Conservation (phyloP, 2,888 invertebrate genomes). For the Chymomyza fuscimana region DNA sequence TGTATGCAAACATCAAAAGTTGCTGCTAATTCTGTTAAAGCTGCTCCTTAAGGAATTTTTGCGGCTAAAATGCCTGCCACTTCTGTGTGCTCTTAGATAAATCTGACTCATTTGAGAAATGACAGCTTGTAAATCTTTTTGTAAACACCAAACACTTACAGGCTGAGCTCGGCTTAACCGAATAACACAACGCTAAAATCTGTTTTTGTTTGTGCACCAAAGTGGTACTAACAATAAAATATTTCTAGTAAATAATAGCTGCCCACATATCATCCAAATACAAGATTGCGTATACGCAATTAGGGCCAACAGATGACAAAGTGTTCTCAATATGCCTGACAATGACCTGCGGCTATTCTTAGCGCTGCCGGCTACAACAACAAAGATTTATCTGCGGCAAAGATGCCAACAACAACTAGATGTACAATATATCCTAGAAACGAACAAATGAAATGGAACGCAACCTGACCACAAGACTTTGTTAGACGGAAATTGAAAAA, state of each 20-base stretch:
- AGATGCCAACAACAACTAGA: background rate
- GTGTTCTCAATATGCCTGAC: background rate
- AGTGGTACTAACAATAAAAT: background rate
- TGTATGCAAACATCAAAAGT: background rate
- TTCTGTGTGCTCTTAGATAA: background rate
- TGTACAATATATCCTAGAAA: background rate
- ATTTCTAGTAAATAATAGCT: background rate
- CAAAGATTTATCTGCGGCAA: background rate
- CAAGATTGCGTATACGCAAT: conserved; percentile 34
- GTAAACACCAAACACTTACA: background rate
- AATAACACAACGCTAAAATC: background rate
- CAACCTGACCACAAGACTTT: conserved; percentile 50
- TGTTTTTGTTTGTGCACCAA: background rate
- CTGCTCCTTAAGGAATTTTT: background rate
- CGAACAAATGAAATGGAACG: background rate
- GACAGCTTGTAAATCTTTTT: background rate
- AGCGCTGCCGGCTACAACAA: background rate
- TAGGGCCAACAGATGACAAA: background rate
- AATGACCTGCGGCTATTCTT: background rate
- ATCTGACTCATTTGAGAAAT: background rate
- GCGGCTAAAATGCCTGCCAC: background rate
- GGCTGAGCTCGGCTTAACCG: background rate
- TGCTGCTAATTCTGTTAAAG: background rate
- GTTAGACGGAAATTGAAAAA: conserved; percentile 67
- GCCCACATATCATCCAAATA: background rate